Base-by-base conservation (phyloP, 2,797 vertebrate species). In the Thunnus albacares region DNA sequence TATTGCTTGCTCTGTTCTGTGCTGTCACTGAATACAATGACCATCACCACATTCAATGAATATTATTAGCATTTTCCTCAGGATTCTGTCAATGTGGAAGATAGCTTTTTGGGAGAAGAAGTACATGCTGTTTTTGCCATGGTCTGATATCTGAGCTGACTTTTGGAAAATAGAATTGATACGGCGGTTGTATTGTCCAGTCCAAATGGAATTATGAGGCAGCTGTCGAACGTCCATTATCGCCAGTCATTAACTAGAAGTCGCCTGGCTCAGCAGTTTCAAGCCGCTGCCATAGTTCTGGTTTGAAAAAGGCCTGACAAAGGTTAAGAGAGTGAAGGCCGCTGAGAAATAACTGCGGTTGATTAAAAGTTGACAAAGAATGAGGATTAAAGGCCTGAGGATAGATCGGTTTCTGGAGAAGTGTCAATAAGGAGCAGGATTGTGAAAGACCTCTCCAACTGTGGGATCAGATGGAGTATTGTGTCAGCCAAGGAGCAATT, bases 1-100 rank as follows among this genome's bases (percentile, higher is more conserved):
- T 89, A 83, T 88, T 75, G 69, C 86, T 73, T 13, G 26, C 78
- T 80, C 71, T 80, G 75, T 87, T 81, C 75, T 75, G 66, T 30
- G 60, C 86, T 83, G 79, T 89, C 89, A 82, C 67, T 43, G 80
- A 90, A 89, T 80, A 86, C 88, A 92, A 87, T 84, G 85, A 77
- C 78, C 79, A 75, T 84, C 89, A 87, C 56, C 63, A 56, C 68
- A 81, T 90, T 83, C 86, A 86, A 88, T 92, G 81, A 91, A 91
- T 91, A 87, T 89, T 90, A 90, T 91, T 91, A 87, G 75, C 80
- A 90, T 88, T 87, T 86, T 84, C 87, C 71, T 77, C 26, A 28
- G 75, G 24, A 80, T 77, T 70, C 71, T 87, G 82, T 84, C 81
- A 77, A 59, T 62, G 74, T 63, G 45, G 75, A 76, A 71, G 68